Base-by-base conservation (phyloP, 2,888 invertebrate species). In the Melanostoma mellinum region DNA sequence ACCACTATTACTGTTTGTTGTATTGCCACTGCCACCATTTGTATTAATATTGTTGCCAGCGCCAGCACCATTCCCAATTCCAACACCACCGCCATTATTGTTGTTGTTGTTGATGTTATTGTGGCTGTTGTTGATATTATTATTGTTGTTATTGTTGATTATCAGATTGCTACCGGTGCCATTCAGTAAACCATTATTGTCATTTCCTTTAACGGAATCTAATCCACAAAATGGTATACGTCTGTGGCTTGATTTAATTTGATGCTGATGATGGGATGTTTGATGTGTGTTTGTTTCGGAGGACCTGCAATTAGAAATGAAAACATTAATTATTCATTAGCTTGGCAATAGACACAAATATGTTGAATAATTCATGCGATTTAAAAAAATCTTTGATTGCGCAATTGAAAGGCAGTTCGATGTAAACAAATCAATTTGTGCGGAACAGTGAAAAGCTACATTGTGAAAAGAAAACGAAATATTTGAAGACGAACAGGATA, bases 211-310 rank as follows among this genome's bases (percentile, higher is more conserved):
- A 86, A 87, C 86, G 87, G 88, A 88, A 87, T 88, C 88, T 87
- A 88, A 87, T 86, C 88, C 88, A 88, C 88, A 88, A 87, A 89
- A 89, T 88, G 88, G 89, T 87, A 88, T 87, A 87, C 89, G 89
- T 86, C 88, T 88, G 85, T 87, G 86, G 85, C 87, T 89, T 72
- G 85, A 78, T 77, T 73, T 87, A 75, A 72, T 85, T 86, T 88
- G 79, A 76, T 86, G 87, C 86, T 87, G 87, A 85, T 86, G 86
- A 86, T 87, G 73, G 63, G 73, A 69, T 65, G 79, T 75, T 75
- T 79, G 84, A 75, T 79, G 71, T 63, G 78, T 60, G 67, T 38
- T 79, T 71, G 85, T 68, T 82, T 86, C 86, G 71, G 86, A 81
- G 80, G 85, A 85, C 86, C 86, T 86, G 68, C n/a, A 85, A 85